Evolutionary conservation across 2,888 invertebrate genomes (phyloP).

Genomic region (Drosophila leonis): DNA sequence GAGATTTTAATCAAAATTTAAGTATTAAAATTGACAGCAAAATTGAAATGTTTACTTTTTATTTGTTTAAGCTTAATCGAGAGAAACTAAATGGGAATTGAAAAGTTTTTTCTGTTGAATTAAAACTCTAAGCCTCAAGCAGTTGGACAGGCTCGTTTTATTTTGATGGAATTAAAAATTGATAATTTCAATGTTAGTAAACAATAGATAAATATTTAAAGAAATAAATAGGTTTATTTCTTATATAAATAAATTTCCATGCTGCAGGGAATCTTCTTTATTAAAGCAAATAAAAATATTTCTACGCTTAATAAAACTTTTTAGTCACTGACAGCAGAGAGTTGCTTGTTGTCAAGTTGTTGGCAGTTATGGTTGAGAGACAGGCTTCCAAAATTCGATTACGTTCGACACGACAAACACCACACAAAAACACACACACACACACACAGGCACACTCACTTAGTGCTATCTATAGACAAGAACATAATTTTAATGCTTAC

Average conservation of each 20-base stretch:
- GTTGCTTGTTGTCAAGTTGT: constrained; percentile 24
- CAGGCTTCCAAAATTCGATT: constrained; percentile 46
- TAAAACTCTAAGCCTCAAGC: neutral
- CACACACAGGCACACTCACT: neutral
- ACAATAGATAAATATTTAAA: no score
- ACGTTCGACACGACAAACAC: constrained; percentile 35
- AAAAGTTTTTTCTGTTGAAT: neutral
- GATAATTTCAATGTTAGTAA: no score
- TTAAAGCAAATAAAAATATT: neutral
- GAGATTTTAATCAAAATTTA: no score
- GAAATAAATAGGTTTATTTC: no score
- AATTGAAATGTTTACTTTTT: neutral
- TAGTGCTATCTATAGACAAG: constrained; percentile 26
- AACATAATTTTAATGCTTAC: constrained; percentile 67
- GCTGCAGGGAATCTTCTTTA: neutral
- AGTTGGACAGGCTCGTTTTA: no score
- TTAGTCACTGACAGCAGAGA: constrained; percentile 22
- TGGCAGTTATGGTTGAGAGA: constrained; percentile 22
- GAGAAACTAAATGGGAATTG: neutral
- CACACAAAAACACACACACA: constrained; percentile 6
- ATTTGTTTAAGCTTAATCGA: neutral
- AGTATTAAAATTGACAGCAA: neutral
- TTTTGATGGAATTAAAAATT: no score
- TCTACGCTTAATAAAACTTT: constrained; percentile 48
- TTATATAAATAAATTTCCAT: neutral